Base-by-base conservation (phyloP, 2,113 vertebrate genomes). In the Alouatta palliata region DNA sequence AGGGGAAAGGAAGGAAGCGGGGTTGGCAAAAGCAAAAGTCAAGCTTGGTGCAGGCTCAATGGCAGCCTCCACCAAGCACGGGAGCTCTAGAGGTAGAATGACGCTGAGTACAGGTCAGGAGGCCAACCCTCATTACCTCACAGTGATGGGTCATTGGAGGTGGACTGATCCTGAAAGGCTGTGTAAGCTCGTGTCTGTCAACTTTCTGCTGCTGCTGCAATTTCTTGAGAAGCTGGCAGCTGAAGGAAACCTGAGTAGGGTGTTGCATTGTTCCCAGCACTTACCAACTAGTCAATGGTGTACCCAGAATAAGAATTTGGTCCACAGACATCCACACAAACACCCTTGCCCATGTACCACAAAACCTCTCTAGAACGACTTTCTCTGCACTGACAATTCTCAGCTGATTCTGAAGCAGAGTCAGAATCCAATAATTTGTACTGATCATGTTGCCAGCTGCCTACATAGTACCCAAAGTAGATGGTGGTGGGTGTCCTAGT, bases 331-430 rank as follows among this genome's bases (percentile, higher is more conserved):
- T 27, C 21, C 23, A 54, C 2, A 37, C 8, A 8, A 45, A 75
- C 23, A 54, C 2, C 7, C 47, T 37, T 32, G 23, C 4, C 6
- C 1, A 8, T 40, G 10, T 1, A 37, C 25, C 8, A 16, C 58
- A 47, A 32, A 1, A 21, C 23, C 1, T 75, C 54, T 73, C 27
- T 37, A 16, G 40, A 17, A 8, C 11, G 19, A 47, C 27, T 30
- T 90, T 75, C 37, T 25, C 32, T 66, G n/a, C 25, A 85, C 2
- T n/a, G 35, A 47, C 17, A 45, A 0, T 10, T 84, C 52, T 88
- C 30, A 30, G 12, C 11, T 27, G 70, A 75, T 61, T 76, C 52
- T 43, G 64, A 93, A 80, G 32, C 54, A 52, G 32, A n/a, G 8
- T 80, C 64, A 52, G 25, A 87, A 84, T 52, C 47, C 32, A 87